Evolutionary conservation across 2,888 invertebrate species (phyloP).

Genomic region (Cerastis rubricosa): DNA sequence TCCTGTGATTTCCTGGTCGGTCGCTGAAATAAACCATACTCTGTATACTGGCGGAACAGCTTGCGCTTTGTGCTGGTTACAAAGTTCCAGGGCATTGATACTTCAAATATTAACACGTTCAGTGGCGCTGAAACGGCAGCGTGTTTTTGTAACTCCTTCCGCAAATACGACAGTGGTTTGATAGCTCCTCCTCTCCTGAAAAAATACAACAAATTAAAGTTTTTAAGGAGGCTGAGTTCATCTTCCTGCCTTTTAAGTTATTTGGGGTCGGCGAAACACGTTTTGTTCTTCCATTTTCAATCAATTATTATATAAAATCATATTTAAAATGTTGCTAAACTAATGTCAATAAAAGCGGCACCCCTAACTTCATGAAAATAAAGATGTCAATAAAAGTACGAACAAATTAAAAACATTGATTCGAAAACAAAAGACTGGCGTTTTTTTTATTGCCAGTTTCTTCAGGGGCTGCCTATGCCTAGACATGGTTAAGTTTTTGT

Average conservation of each 20-base stretch:
- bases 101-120: neutral
- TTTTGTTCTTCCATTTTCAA: too few relatives aligned
- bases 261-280: too few relatives aligned
- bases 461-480: neutral
- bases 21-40: constrained; percentile 58
- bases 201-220: neutral
- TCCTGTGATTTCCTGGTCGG: constrained; percentile 56
- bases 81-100: constrained; percentile 41
- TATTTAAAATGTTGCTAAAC: neutral
- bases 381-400: neutral
- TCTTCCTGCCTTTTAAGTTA: too few relatives aligned
- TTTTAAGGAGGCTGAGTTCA: neutral
- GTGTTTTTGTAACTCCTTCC: neutral
- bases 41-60: constrained; percentile 9
- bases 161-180: neutral
- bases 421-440: constrained; percentile 1
- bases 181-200: neutral
- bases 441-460: neutral
- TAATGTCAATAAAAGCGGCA: neutral
- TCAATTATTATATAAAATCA: too few relatives aligned
- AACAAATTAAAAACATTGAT: neutral
- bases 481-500: neutral
- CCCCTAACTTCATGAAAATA: neutral
- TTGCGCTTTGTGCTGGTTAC: constrained; percentile 5
- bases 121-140: neutral